Evolutionary conservation across 2,888 invertebrate genomes (phyloP), one percentile per base, ranked within the genome.

Genomic region (Ariolimax columbianus): DNA sequence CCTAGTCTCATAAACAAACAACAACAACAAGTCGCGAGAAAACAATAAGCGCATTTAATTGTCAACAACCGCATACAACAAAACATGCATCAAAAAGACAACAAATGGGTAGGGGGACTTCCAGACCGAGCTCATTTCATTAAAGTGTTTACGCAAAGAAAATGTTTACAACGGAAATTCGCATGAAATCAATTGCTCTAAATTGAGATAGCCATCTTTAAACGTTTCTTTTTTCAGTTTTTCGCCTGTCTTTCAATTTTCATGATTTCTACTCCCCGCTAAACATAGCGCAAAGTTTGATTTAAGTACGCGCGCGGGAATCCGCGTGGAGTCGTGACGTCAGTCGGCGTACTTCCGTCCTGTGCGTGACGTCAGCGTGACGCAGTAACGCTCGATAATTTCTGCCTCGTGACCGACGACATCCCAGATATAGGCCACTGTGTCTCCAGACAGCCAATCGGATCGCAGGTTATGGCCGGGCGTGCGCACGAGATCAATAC

Each of bases 321-420:
- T 83, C 77, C 66, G 77, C 66, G 47, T 55, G 82, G 38, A 63
- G 82, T 38, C 43, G 55, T 83, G 83, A 83, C 83, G 83, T 47
- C 66, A 83, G 66, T 51, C 30, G n/a, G 26, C 40, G 68, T 75
- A 43, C 77, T 83, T 83, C 83, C 77, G 83, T 68, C 68, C 26
- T 17, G 26, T 66, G 0, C 9, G 77, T 68, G 83, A 83, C 83
- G 83, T 83, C 55, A 66, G 40, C 73, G 68, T 83, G 83, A 83
- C 83, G 83, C 77, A 63, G 77, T 38, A 47, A 43, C n/a, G 77
- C 66, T 83, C 77, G 72, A 83, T 83, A 83, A 83, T 77, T 75
- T 33, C 47, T 82, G 83, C 83, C 83, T 75, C 83, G 83, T 83
- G 83, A 83, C 68, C 83, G 68, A 38, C 51, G 77, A 40, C 77